Percentiles rank a stretch among this genome's conserved stretches.
These are phyloP conservation scores for Leptocoma aspasia DNA, from an alignment of 2,113 vertebrate genomes.

Conservation along the genomic window DNA sequence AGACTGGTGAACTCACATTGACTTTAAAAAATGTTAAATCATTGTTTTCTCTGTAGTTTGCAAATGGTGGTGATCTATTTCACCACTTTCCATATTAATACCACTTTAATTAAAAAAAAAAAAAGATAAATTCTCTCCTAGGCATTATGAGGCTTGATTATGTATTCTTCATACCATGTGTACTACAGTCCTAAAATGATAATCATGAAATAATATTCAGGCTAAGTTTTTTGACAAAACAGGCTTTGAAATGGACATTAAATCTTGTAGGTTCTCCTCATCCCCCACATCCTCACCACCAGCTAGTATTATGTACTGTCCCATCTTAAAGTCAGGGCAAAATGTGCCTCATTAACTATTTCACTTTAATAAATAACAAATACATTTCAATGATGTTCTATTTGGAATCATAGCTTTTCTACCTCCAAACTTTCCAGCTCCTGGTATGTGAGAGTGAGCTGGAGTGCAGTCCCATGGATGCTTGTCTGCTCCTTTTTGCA, in stretches of 20 bases:
- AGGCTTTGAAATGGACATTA: not conserved
- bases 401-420: not conserved
- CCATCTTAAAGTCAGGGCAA: not conserved
- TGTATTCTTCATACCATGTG: not conserved
- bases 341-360: not conserved
- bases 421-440: not conserved
- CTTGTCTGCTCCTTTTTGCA: not conserved
- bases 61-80: not conserved
- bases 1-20: not conserved
- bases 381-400: not conserved
- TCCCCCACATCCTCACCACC: not conserved
- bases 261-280: not conserved
- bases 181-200: not conserved
- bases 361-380: not conserved
- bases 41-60: not conserved
- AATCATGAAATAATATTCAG: not conserved
- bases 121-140: not conserved
- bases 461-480: not conserved
- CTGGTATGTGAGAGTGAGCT: not conserved
- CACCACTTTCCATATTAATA: not conserved
- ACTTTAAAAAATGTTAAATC: not conserved
- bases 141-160: not conserved
- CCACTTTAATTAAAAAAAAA: not conserved
- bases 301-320: not conserved
- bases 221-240: not conserved